Percentiles rank a stretch among this genome's conserved stretches.
phyloP scores from a whole-genome alignment of 2,797 vertebrate species.

The Oreortyx pictus region DNA sequence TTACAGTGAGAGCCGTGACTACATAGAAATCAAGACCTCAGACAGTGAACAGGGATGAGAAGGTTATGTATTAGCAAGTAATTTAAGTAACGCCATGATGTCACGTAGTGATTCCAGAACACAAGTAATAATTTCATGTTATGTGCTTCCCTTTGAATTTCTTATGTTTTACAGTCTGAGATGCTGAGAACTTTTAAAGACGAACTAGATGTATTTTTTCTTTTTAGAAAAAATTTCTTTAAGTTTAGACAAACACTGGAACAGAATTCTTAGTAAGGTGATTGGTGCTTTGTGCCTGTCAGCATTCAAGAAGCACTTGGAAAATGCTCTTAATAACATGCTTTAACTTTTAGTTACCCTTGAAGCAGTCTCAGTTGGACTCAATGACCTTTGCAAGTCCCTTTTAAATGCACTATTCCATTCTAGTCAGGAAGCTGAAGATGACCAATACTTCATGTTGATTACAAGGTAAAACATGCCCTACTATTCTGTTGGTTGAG shows the following conservation, averaged over 20 bases:
- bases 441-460: not conserved
- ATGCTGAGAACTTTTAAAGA: not conserved
- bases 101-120: not conserved
- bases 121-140: rapidly evolving
- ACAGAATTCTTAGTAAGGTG: not conserved
- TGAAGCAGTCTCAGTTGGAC: not conserved
- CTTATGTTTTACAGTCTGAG: not conserved
- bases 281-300: not conserved
- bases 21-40: not conserved
- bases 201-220: not conserved
- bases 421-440: not conserved
- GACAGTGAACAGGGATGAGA: not conserved
- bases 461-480: not conserved
- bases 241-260: not conserved
- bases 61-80: not conserved
- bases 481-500: not conserved
- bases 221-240: not conserved
- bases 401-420: not conserved
- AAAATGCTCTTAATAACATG: not conserved
- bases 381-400: not conserved
- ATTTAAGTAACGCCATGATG: not conserved
- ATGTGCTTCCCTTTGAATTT: not conserved
- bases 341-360: not conserved
- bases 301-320: not conserved
- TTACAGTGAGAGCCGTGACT: not conserved